Evolutionary conservation across 23 tunicate species (phyloP).

Genomic region (Clavelina lepadiformis): DNA sequence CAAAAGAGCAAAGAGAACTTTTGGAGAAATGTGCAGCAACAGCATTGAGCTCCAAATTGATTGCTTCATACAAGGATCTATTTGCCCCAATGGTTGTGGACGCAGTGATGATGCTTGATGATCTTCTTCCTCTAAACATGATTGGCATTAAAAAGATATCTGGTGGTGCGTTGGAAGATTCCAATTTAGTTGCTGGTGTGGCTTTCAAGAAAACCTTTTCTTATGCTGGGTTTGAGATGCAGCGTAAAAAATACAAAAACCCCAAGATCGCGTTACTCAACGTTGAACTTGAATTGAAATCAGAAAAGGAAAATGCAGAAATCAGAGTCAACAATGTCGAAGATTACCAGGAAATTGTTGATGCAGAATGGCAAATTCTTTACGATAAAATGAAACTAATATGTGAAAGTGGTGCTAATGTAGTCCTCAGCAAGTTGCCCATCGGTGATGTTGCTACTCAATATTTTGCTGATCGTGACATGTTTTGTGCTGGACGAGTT

Average conservation of each 20-base stretch:
- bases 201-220: conserved; percentile 97
- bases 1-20: conserved; percentile 59
- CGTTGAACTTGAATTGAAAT: conserved; percentile 94
- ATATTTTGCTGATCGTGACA: conserved; percentile 96
- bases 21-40: conserved; percentile 93
- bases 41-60: conserved; percentile 86
- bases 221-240: conserved; percentile 99
- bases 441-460: conserved; percentile 99
- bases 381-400: conserved; percentile 90
- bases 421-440: conserved; percentile 87
- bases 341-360: conserved; percentile 96
- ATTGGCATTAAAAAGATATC: conserved; percentile 97
- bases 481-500: conserved; percentile 99
- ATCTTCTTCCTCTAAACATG: conserved; percentile 92
- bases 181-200: conserved; percentile 91
- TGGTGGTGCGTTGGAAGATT: conserved; percentile 94
- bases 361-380: conserved; percentile 98
- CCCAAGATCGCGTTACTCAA: conserved; percentile 92
- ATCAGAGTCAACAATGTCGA: conserved; percentile 86
- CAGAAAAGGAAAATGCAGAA: conserved; percentile 99
- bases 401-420: conserved; percentile 92
- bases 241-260: conserved; percentile 80
- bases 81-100: conserved; percentile 99
- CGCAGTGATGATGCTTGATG: conserved; percentile 84
- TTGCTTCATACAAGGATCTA: conserved; percentile 85